A percentile compares a stretch with the other conserved stretches of the same genome.
These are phyloP conservation scores for Drosophila novamexicana DNA, from an alignment of 1,140 invertebrate genomes.

Conservation along the genomic window DNA sequence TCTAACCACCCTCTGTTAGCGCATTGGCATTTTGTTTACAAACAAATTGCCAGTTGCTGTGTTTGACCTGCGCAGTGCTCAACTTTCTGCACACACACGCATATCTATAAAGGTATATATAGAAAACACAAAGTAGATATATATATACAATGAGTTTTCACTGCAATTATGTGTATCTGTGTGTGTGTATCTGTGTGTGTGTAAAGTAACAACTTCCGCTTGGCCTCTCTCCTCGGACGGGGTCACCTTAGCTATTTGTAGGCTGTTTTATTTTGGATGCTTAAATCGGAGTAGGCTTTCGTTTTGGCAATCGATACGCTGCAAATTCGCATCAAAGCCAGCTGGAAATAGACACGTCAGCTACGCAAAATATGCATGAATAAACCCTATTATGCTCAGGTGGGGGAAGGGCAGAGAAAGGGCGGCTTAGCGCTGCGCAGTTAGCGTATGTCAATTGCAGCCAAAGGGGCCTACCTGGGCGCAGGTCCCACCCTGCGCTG, in stretches of 20 bases:
- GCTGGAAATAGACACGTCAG: too few relatives aligned
- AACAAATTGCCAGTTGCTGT: conserved; percentile 61
- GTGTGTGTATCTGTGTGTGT: background rate
- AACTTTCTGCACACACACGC: conserved; percentile 7
- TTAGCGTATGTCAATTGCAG: conserved; percentile 49
- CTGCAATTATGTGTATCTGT: conserved; percentile 54
- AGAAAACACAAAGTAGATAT: background rate
- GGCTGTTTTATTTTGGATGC: background rate
- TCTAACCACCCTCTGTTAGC: conserved; percentile 21
- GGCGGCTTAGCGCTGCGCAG: conserved; percentile 52
- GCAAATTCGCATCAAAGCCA: background rate
- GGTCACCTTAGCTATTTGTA: conserved; percentile 68
- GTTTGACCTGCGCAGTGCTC: conserved; percentile 74
- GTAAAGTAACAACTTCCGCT: conserved; percentile 49
- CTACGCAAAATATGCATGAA: too few relatives aligned
- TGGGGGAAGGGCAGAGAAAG: background rate
- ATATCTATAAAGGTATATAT: background rate
- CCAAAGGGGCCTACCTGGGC: conserved; percentile 49
- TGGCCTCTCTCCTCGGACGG: conserved; percentile 17
- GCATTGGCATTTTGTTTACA: conserved; percentile 70
- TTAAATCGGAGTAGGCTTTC: conserved; percentile 19
- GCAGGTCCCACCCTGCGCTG: conserved; percentile 7
- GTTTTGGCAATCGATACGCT: conserved; percentile 37
- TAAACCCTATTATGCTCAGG: too few relatives aligned
- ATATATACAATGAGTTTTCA: conserved; percentile 22